These are phyloP conservation scores for Gopherus evgoodei DNA, from an alignment of 2,113 vertebrate genomes.

Conservation along the genomic window DNA sequence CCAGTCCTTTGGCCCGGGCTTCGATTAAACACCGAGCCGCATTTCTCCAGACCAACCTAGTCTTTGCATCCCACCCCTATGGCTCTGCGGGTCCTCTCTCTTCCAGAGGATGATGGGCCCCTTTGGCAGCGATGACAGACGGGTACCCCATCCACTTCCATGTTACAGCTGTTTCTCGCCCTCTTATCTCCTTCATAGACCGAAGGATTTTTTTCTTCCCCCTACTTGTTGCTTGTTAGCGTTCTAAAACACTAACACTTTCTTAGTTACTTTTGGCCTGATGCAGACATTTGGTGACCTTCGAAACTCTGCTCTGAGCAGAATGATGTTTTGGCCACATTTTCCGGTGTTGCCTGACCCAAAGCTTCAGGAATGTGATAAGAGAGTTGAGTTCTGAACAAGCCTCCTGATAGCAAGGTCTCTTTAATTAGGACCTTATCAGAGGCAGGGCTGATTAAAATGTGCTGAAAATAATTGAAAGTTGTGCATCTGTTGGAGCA, in stretches of 20 bases:
- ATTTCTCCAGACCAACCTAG: too few relatives aligned
- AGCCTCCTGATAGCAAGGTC: constrained; percentile 55
- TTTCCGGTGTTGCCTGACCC: constrained; percentile 72
- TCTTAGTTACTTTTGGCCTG: constrained; percentile 62
- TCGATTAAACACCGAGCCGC: background rate
- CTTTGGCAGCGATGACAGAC: constrained; percentile 44
- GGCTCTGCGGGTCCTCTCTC: background rate
- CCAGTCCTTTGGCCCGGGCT: background rate
- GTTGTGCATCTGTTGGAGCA: constrained; percentile 63
- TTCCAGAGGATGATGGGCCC: background rate
- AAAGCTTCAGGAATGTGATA: constrained; percentile 73
- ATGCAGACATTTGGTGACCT: constrained; percentile 69
- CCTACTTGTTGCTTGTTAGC: constrained; percentile 16
- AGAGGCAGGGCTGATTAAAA: constrained; percentile 73
- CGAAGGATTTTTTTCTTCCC: constrained; percentile 37
- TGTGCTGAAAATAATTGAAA: constrained; percentile 75
- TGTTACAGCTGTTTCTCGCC: constrained; percentile 66
- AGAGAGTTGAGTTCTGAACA: constrained; percentile 63
- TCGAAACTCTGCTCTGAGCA: constrained; percentile 68
- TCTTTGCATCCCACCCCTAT: background rate
- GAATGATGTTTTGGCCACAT: constrained; percentile 68
- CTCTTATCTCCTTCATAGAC: constrained; percentile 56
- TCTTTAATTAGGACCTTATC: constrained; percentile 81
- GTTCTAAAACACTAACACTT: constrained; percentile 56
- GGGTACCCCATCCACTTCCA: constrained; percentile 24